These are phyloP conservation scores for Alentia gelatinosa DNA, from an alignment of 2,888 invertebrate genomes.

Conservation along the genomic window DNA sequence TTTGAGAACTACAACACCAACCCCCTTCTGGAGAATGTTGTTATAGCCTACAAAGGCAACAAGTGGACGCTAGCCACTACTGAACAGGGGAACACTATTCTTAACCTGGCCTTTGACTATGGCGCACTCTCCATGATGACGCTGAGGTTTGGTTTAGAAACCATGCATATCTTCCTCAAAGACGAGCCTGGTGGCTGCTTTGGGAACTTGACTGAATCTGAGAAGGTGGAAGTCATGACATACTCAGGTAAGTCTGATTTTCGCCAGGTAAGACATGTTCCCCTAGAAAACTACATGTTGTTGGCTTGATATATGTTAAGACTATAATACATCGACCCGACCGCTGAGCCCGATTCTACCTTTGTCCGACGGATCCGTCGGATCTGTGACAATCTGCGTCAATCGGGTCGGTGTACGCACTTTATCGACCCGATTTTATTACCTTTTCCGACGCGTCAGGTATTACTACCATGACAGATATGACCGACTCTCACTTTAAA, in stretches of 20 bases:
- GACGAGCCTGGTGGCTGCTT: constrained; percentile 76
- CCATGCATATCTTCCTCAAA: constrained; percentile 67
- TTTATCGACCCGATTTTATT: no score
- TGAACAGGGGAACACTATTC: constrained; percentile 76
- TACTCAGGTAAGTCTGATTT: constrained; percentile 54
- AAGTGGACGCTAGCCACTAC: constrained; percentile 69
- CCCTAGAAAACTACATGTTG: no score
- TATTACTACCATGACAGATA: no score
- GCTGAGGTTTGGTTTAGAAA: constrained; percentile 75
- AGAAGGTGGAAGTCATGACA: constrained; percentile 59
- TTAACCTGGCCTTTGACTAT: constrained; percentile 78
- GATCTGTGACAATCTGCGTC: no score
- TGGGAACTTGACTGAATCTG: constrained; percentile 64
- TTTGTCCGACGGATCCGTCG: no score
- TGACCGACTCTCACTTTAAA: no score
- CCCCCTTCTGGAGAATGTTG: constrained; percentile 61
- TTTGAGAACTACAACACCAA: constrained; percentile 63
- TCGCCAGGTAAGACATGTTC: no score
- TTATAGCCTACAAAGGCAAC: constrained; percentile 56
- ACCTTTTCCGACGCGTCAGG: no score
- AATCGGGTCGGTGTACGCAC: no score
- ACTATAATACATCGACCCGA: no score
- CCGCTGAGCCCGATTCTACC: no score
- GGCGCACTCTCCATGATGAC: constrained; percentile 77
- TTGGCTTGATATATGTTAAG: no score